These are phyloP conservation scores for Caenorhabditis tropicalis DNA, from an alignment of 1,140 invertebrate species.

Conservation along the genomic window DNA sequence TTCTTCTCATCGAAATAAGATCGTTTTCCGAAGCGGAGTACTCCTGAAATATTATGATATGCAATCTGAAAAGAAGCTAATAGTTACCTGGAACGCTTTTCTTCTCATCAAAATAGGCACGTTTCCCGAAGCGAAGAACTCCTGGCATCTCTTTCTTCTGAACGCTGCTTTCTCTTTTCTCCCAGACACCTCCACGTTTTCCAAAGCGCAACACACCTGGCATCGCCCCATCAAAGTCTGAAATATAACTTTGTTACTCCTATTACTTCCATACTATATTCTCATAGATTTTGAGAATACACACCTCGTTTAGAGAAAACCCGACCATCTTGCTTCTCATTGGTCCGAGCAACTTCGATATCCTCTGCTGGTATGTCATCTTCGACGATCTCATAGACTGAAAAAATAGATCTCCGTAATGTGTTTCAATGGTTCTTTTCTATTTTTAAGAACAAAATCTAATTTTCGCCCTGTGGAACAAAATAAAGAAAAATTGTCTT, in stretches of 20 bases:
- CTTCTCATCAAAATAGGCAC: constrained; percentile 54
- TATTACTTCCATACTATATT: not conserved
- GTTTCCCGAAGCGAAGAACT: constrained; percentile 60
- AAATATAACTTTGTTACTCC: not conserved
- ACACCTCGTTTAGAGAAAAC: not conserved
- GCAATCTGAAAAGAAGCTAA: not conserved
- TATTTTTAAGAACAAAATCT: not conserved
- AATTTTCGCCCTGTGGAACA: not conserved
- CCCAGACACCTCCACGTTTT: constrained; percentile 41
- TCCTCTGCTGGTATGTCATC: constrained; percentile 32
- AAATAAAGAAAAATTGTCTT: not conserved
- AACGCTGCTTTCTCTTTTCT: constrained; percentile 4
- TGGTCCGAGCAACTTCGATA: not conserved
- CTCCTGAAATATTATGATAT: constrained; percentile 44
- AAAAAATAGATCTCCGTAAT: not conserved
- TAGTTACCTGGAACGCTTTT: constrained; percentile 55
- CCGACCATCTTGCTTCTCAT: constrained; percentile 30
- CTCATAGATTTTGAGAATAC: not conserved
- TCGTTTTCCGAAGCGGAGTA: constrained; percentile 55
- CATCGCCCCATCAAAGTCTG: constrained; percentile 51
- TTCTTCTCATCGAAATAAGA: constrained; percentile 19
- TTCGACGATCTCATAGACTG: constrained; percentile 37
- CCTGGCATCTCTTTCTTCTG: constrained; percentile 63
- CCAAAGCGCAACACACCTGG: constrained; percentile 53
- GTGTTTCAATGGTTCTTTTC: not conserved